A percentile compares a stretch with the other conserved stretches of the same genome.
phyloP scores from a whole-genome alignment of 2,797 vertebrate genomes.

The Buceros bicornis region DNA sequence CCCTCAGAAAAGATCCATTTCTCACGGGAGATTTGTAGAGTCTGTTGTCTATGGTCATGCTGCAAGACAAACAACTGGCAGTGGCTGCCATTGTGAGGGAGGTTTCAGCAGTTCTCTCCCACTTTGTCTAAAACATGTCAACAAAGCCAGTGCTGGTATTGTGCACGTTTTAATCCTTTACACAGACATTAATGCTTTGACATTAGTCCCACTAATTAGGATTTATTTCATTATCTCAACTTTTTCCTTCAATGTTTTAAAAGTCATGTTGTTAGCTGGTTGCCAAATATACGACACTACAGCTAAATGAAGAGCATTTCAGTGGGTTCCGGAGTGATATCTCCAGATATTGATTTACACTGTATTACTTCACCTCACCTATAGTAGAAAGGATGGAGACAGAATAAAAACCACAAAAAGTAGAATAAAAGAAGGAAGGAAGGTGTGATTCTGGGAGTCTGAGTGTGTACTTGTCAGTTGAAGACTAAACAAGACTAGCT shows the following conservation, averaged over 20 bases:
- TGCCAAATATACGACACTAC: background rate
- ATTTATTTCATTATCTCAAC: background rate
- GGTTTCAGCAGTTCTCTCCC: background rate
- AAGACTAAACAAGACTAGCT: background rate
- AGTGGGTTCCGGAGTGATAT: background rate
- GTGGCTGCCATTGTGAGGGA: background rate
- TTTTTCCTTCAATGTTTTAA: background rate
- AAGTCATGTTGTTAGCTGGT: background rate
- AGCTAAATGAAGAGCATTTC: background rate
- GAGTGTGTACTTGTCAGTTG: background rate
- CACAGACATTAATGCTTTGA: background rate
- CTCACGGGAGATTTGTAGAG: background rate
- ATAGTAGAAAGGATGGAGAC: background rate
- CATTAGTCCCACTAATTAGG: background rate
- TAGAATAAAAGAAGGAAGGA: background rate
- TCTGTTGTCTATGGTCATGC: background rate
- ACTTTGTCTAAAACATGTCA: background rate
- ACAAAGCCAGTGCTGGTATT: background rate
- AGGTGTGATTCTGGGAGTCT: background rate
- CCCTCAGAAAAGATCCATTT: background rate
- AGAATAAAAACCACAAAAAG: background rate
- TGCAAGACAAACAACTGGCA: background rate
- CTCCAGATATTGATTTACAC: background rate
- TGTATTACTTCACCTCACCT: background rate
- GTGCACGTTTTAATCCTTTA: background rate